phyloP scores from a whole-genome alignment of 1,140 invertebrate genomes.

The Heterodera schachtii region DNA sequence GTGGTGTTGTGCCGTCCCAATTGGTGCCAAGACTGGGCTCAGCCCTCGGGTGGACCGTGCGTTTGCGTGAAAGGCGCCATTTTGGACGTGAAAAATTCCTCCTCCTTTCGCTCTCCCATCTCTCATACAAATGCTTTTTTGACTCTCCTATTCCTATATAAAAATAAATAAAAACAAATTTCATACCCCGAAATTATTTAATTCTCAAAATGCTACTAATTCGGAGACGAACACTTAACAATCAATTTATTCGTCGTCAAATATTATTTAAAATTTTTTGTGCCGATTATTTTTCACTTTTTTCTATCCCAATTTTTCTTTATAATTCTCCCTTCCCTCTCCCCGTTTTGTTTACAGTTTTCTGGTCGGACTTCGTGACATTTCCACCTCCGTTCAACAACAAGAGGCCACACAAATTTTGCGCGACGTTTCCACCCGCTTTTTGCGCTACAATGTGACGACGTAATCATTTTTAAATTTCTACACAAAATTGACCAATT shows the following conservation, averaged over 20 bases:
- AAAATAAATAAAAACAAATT: no score
- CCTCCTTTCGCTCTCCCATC: no score
- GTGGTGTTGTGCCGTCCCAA: not conserved
- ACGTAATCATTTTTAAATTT: constrained; percentile 75
- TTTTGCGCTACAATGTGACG: constrained; percentile 79
- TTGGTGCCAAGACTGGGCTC: not conserved
- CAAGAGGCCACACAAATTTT: constrained; percentile 55
- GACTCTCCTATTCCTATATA: no score
- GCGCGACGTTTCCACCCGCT: constrained; percentile 75
- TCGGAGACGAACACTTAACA: no score
- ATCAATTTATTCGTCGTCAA: no score
- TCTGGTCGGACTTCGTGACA: constrained; percentile 61
- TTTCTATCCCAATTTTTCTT: not conserved
- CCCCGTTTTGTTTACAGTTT: constrained; percentile 48
- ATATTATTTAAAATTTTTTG: no score
- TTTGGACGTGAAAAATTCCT: no score
- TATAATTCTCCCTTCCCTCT: not conserved
- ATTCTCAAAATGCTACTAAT: no score
- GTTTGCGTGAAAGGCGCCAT: not conserved
- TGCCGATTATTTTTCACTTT: no score
- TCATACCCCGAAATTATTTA: no score
- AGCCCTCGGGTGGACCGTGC: not conserved
- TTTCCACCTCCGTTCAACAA: constrained; percentile 60
- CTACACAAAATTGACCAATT: no score
- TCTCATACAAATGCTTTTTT: no score